These are phyloP conservation scores for Sebastes reedi DNA, from an alignment of 2,797 vertebrate genomes.

Conservation along the genomic window DNA sequence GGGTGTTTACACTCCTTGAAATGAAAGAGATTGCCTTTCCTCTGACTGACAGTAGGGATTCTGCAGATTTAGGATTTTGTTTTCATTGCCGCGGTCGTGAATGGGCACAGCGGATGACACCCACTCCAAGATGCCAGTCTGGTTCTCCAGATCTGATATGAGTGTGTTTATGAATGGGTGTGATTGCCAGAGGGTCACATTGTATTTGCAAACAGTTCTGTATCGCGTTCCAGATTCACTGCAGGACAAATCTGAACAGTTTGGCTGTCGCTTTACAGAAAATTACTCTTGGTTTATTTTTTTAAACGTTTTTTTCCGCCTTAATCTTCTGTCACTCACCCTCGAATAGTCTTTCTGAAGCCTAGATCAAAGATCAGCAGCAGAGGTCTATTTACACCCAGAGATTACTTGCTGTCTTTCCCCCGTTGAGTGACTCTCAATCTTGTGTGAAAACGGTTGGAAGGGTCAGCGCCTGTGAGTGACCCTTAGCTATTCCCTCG, in stretches of 20 bases:
- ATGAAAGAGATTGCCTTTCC: constrained; percentile 59
- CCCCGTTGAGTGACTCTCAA: constrained; percentile 59
- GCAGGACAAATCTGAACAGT: not conserved
- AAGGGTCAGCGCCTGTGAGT: constrained; percentile 61
- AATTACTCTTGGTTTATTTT: not conserved
- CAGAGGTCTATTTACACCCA: not conserved
- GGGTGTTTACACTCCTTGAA: constrained; percentile 59
- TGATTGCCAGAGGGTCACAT: constrained; percentile 21
- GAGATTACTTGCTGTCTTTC: constrained; percentile 10
- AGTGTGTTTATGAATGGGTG: not conserved
- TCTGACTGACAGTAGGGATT: constrained; percentile 61
- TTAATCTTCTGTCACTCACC: not conserved
- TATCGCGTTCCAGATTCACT: not conserved
- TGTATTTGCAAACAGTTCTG: not conserved
- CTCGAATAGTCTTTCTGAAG: not conserved
- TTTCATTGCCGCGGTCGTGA: constrained; percentile 56
- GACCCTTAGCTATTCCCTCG: constrained; percentile 33
- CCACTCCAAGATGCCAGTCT: constrained; percentile 29
- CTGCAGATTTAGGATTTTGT: constrained; percentile 50
- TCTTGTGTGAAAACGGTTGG: constrained; percentile 50
- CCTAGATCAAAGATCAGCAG: constrained; percentile 49
- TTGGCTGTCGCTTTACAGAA: not conserved
- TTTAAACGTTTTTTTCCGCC: not conserved
- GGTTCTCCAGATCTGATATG: not conserved
- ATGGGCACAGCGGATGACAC: constrained; percentile 36